Evolutionary conservation across 2,113 vertebrate species (phyloP).

Genomic region (Bombycilla garrulus): DNA sequence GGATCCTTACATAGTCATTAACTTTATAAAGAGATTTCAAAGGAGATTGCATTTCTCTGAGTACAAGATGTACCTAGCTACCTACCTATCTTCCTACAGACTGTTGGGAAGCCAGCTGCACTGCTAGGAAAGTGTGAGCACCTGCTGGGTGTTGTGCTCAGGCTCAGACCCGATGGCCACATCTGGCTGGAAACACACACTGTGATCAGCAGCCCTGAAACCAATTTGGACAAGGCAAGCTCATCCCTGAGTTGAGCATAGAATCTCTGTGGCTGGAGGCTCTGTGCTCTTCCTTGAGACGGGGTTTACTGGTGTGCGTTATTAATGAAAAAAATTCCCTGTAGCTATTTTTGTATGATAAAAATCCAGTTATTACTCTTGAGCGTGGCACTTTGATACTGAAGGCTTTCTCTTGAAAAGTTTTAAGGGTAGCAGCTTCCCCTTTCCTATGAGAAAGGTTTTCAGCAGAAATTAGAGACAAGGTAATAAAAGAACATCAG

Average conservation of each 20-base stretch:
- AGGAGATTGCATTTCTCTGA: not conserved
- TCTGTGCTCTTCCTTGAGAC: not conserved
- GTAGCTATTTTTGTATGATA: not conserved
- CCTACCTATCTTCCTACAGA: not conserved
- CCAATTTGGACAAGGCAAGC: not conserved
- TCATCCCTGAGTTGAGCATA: not conserved
- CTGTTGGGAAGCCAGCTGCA: not conserved
- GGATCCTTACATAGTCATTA: conserved; percentile 11
- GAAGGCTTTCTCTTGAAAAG: not conserved
- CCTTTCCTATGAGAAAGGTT: not conserved
- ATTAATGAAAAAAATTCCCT: not conserved
- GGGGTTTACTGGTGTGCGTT: not conserved
- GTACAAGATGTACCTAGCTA: not conserved
- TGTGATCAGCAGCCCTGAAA: not conserved
- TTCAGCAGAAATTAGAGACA: not conserved
- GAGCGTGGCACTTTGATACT: accelerated
- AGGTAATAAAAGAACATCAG: not conserved
- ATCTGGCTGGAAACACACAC: not conserved
- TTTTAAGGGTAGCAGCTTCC: not conserved
- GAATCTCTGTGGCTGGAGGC: not conserved
- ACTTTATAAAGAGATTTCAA: conserved; percentile 30
- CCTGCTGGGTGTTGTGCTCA: not conserved
- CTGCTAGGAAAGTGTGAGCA: not conserved
- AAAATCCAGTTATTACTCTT: conserved; percentile 11
- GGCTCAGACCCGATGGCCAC: not conserved